phyloP scores from a whole-genome alignment of 2,113 vertebrate species.

The Oriolus oriolus region DNA sequence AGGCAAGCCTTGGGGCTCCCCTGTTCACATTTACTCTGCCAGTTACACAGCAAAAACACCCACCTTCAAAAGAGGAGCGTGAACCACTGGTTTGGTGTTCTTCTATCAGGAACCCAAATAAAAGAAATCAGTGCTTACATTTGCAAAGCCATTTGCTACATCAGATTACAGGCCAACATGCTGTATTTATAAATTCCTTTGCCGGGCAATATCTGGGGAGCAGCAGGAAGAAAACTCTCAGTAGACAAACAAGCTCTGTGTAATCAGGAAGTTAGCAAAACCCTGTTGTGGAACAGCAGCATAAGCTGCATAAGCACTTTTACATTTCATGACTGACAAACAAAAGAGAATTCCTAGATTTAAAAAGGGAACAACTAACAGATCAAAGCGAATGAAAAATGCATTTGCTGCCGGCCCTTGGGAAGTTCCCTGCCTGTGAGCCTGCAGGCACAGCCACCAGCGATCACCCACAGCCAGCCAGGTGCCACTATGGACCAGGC shows the following conservation, averaged over 20 bases:
- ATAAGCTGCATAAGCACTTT: not conserved
- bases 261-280: conserved; percentile 10
- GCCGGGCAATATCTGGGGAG: not conserved
- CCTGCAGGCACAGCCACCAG: too few species aligned
- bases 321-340: not conserved
- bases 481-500: not conserved
- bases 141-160: not conserved
- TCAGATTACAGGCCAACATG: not conserved
- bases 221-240: not conserved
- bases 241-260: not conserved
- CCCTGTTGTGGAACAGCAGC: not conserved
- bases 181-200: not conserved
- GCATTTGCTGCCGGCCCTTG: not conserved
- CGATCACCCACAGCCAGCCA: not conserved
- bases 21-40: not conserved
- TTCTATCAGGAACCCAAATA: not conserved
- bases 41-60: not conserved
- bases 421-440: not conserved
- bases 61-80: not conserved
- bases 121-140: not conserved
- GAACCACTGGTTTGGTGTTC: not conserved
- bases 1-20: not conserved
- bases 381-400: not conserved
- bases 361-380: not conserved
- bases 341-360: not conserved